Evolutionary conservation across 1,140 invertebrate genomes (phyloP).

Genomic region (Delia radicum): DNA sequence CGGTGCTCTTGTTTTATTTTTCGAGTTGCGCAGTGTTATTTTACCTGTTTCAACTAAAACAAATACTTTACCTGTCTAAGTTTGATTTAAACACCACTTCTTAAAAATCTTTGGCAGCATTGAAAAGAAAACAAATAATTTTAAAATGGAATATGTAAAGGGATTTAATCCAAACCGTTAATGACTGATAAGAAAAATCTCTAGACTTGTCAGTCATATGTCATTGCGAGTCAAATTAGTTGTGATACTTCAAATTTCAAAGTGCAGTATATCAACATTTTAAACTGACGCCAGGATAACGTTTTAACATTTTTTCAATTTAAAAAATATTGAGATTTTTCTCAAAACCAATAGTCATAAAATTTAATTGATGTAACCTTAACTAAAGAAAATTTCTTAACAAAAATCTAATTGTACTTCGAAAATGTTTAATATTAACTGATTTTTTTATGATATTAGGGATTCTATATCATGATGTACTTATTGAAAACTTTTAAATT

Average conservation of each 20-base stretch:
- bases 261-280: neutral
- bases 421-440: no score
- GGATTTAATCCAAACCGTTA: neutral
- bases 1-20: neutral
- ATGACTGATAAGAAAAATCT: neutral
- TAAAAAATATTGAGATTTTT: no score
- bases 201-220: neutral
- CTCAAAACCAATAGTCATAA: neutral
- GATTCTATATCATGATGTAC: no score
- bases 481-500: no score
- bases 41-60: neutral
- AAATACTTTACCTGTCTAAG: neutral
- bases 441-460: no score
- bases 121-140: neutral
- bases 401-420: no score
- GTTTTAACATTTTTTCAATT: neutral
- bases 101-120: neutral
- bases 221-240: neutral
- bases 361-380: neutral
- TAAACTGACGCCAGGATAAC: neutral
- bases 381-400: no score
- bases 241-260: neutral
- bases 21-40: no score
- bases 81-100: neutral
- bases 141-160: neutral